Conservation (phyloP, 2,888 invertebrate genomes). For the Bimastos eiseni region DNA sequence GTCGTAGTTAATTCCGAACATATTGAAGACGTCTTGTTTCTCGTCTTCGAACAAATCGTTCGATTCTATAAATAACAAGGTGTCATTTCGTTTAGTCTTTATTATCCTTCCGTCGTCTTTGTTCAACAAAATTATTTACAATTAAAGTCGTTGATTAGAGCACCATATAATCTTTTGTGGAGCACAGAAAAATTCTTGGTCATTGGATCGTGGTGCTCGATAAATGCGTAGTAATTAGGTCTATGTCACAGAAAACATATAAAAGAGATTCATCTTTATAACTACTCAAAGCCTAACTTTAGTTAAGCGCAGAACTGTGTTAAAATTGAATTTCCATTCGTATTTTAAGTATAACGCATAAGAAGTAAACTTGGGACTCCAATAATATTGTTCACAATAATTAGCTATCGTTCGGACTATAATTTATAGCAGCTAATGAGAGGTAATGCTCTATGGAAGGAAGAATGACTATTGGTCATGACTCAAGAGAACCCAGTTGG, state of each 20-base stretch:
- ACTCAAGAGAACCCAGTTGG: background rate
- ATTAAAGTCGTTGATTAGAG: too few relatives aligned
- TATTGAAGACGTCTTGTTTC: background rate
- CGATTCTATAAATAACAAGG: background rate
- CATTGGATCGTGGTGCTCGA: too few relatives aligned
- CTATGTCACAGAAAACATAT: background rate
- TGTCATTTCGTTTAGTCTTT: background rate
- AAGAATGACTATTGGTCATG: background rate
- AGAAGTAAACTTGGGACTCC: background rate
- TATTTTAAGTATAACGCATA: background rate
- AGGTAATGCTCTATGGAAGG: background rate
- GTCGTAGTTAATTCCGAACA: constrained; percentile 1
- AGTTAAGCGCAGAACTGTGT: background rate
- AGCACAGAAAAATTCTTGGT: too few relatives aligned
- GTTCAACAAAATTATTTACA: background rate
- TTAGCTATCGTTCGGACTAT: background rate
- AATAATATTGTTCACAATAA: background rate
- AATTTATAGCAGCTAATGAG: background rate
- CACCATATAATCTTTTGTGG: too few relatives aligned
- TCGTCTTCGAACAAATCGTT: background rate
- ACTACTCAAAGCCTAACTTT: background rate
- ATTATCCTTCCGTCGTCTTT: background rate
- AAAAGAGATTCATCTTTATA: background rate
- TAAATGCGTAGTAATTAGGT: too few relatives aligned
- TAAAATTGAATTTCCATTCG: background rate